Evolutionary conservation across 2,797 vertebrate genomes (phyloP), one percentile per base, ranked within the genome.

Genomic region (Carduelis carduelis): DNA sequence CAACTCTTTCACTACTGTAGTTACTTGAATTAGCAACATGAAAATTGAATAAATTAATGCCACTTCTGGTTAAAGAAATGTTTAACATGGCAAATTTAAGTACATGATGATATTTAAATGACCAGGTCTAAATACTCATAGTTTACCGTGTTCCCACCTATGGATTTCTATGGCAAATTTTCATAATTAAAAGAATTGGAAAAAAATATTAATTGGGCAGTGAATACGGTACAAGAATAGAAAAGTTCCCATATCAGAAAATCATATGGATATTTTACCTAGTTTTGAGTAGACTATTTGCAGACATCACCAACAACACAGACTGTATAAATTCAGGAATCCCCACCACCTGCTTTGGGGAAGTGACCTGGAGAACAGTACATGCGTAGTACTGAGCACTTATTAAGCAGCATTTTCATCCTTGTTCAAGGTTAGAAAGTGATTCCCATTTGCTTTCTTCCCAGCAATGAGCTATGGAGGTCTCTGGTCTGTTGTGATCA

Each of bases 271-370:
- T 69, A 30, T 75, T 91, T 89, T 59, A 65, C 14, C 8, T 66
- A 30, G 3, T 4, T 76, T 77, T 80, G 26, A 46, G 23, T 39
- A 35, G 32, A 59, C 17, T 76, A 37, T 57, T 87, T 55, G 28
- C 27, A 74, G 32, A 80, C 10, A 57, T 27, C 41, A 77, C 4
- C 11, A 72, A 17, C 32, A 75, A 22, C 47, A 83, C 9, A 61
- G 22, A 18, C 12, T 46, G 8, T 10, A 30, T 28, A 79, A 61
- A 69, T 32, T 79, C 30, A 61, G 27, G 22, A 75, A 68, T 34
- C 7, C 6, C 8, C 0, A 0, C 6, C 4, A 21, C 64, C 30
- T 55, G 6, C 30, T 87, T 66, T 80, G 47, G 12, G 76, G 41
- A 69, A 52, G 14, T 24, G 14, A 63, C 28, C n/a, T 21, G 9